Conservation (phyloP, 1,140 invertebrate genomes). For the Drosophila lacertosa region DNA sequence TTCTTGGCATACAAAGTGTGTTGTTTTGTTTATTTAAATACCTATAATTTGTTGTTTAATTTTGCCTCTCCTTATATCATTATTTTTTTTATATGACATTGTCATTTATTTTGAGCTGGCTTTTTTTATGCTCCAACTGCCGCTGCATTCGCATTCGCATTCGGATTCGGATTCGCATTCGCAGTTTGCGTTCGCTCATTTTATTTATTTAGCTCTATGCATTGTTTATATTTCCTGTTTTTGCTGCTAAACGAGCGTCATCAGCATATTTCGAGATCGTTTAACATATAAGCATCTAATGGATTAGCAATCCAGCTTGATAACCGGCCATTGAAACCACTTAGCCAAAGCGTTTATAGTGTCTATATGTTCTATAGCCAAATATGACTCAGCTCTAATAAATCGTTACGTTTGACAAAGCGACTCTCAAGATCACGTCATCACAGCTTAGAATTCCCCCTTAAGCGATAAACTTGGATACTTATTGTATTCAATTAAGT, state of each 20-base stretch:
- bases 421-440: slow-evolving; percentile 60
- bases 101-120: slow-evolving; percentile 21
- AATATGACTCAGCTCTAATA: slow-evolving; percentile 27
- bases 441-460: slow-evolving; percentile 13
- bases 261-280: slow-evolving; percentile 53
- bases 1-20: slow-evolving; percentile 59
- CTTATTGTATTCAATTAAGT: too few relatives aligned
- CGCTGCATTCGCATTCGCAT: slow-evolving; percentile 1
- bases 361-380: slow-evolving; percentile 32
- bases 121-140: slow-evolving; percentile 25
- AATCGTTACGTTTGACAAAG: slow-evolving; percentile 36
- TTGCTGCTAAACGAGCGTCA: slow-evolving; percentile 18
- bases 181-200: slow-evolving; percentile 11
- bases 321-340: slow-evolving; percentile 66
- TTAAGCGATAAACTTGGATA: not conserved
- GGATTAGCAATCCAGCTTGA: slow-evolving; percentile 48
- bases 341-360: slow-evolving; percentile 37
- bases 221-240: slow-evolving; percentile 78
- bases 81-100: slow-evolving; percentile 8
- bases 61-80: slow-evolving; percentile 2
- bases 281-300: slow-evolving; percentile 55
- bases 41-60: slow-evolving; percentile 13
- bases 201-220: slow-evolving; percentile 43
- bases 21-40: slow-evolving; percentile 26
- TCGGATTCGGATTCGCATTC: too few relatives aligned